Evolutionary conservation across 2,888 invertebrate genomes (phyloP), one percentile per base, ranked within the genome.

Genomic region (Parasteatoda lunata): DNA sequence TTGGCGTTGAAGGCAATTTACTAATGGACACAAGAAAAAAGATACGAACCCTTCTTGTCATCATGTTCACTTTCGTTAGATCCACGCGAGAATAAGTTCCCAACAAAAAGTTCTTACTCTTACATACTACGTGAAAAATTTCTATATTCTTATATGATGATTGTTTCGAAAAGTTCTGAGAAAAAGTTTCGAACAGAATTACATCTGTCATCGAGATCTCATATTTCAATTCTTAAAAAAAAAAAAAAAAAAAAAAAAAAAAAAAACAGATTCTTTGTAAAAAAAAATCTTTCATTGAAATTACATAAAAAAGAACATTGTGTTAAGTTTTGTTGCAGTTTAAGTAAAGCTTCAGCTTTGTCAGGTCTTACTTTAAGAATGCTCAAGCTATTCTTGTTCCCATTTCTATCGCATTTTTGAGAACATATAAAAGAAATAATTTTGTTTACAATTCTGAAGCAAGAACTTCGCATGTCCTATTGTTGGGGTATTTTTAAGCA

Each of bases 1-100:
- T 84, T 66, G 48, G 66, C 30, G 49, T 76, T 71, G 66, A 84
- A 84, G 77, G 77, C 84, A 84, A 84, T 84, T 84, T 84, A 73
- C 84, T 84, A 84, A 84, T 84, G 84, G 84, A 84, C 78, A 66
- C 7, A 51, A 48, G 64, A 69, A 69, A 78, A 52, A 8, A 49
- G 45, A 65, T 77, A 71, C 83, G 49, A 75, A 82, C 75, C 68
- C 70, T 49, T 52, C 65, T 47, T 65, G 81, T 82, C 81, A 82
- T 76, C 81, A 82, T 47, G 54, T 80, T 51, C 49, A 68, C 15
- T 69, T 78, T 47, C 70, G 54, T 52, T 51, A 54, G 72, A 15
- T 73, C 52, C 54, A 51, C 72, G 47, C 59, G 72, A 51, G 79
- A 79, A 79, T 79, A 79, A 71, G 64, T 72, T 79, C 52, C 13